Conservation (phyloP, 2,113 vertebrate genomes). For the Eulemur rufifrons region DNA sequence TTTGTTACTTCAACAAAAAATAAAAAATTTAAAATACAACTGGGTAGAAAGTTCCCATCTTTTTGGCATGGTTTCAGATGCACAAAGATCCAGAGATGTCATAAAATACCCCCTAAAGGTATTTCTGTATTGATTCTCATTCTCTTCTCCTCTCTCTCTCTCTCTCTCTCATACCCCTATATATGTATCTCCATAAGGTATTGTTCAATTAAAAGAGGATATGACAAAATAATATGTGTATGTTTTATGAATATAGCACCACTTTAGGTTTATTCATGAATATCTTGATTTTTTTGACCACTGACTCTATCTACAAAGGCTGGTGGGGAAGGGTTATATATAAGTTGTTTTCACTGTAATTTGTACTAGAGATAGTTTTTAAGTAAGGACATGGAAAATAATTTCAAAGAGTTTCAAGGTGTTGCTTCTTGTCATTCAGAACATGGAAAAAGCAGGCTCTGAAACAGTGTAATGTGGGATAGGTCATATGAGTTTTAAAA, state of each 20-base stretch:
- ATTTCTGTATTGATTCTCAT: background rate
- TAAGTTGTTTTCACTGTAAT: background rate
- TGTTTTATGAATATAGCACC: background rate
- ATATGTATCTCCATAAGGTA: background rate
- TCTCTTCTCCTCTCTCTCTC: background rate
- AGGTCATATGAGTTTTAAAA: background rate
- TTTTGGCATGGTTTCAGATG: background rate
- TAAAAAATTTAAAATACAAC: background rate
- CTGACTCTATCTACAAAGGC: background rate
- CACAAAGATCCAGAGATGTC: background rate
- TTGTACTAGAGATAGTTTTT: background rate
- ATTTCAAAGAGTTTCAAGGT: conserved; percentile 31
- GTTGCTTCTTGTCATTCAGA: background rate
- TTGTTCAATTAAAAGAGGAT: background rate
- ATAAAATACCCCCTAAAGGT: background rate
- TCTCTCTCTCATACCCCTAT: background rate
- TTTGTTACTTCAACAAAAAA: background rate
- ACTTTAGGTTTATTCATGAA: background rate
- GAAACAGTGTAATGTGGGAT: background rate
- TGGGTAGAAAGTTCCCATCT: background rate
- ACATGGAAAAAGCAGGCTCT: background rate
- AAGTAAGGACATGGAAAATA: background rate
- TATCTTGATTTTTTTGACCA: background rate
- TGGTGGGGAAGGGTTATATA: background rate
- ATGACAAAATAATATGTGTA: background rate